A percentile compares a stretch with the other conserved stretches of the same genome.
Conservation (phyloP, 2,888 invertebrate species). For the Coecobrya sp. region DNA sequence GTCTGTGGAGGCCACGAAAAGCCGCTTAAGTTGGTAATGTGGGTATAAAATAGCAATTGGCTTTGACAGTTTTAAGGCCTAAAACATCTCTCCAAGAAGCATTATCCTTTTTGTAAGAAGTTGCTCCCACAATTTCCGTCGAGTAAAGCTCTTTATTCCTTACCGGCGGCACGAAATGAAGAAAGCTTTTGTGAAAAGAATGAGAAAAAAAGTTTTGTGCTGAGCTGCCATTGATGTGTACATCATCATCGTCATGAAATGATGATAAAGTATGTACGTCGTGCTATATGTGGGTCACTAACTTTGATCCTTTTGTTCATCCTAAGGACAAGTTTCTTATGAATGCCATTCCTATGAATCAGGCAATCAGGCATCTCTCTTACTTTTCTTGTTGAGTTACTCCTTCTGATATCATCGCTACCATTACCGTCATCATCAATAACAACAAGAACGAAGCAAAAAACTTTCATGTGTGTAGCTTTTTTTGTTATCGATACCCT, state of each 20-base stretch:
- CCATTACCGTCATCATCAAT: slow-evolving; percentile 7
- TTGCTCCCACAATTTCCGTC: slow-evolving; percentile 27
- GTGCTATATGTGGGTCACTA: slow-evolving; percentile 30
- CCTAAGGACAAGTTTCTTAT: neutral
- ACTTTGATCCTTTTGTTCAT: slow-evolving; percentile 29
- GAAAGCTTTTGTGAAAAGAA: slow-evolving; percentile 3
- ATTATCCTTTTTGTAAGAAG: slow-evolving; percentile 11
- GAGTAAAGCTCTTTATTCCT: slow-evolving; percentile 4
- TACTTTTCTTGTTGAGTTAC: neutral
- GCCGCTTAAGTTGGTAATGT: slow-evolving; percentile 10
- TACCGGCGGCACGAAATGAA: slow-evolving; percentile 11
- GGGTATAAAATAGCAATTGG: slow-evolving; percentile 3
- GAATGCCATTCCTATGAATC: slow-evolving; percentile 25
- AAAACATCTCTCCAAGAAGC: slow-evolving; percentile 13
- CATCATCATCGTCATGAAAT: neutral
- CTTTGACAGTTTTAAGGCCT: slow-evolving; percentile 47
- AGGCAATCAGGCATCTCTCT: neutral
- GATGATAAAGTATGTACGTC: neutral
- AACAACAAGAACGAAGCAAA: neutral
- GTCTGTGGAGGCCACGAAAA: neutral
- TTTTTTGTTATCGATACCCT: slow-evolving; percentile 4
- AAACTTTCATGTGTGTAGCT: neutral
- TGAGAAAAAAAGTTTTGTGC: neutral
- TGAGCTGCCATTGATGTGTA: neutral
- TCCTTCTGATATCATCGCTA: neutral